These are phyloP conservation scores for Galemys pyrenaicus DNA, from an alignment of 2,113 vertebrate genomes.

Conservation along the genomic window DNA sequence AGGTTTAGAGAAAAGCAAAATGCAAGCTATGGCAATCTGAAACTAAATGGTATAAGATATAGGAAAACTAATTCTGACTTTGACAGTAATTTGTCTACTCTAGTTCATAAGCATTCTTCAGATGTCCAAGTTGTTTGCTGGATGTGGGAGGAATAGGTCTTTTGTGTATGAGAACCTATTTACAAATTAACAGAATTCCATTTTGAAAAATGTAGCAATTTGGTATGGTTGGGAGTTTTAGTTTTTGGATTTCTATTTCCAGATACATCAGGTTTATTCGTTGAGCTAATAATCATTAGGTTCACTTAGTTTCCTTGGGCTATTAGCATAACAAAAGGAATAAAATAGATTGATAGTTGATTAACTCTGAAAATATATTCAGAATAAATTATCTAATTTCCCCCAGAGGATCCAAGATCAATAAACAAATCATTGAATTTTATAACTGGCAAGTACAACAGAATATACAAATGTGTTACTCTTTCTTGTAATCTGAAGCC, in stretches of 20 bases:
- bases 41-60: neutral
- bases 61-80: neutral
- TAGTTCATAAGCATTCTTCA: neutral
- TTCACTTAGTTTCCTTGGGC: neutral
- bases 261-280: neutral
- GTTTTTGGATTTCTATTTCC: neutral
- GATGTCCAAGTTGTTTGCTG: neutral
- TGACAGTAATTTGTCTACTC: neutral
- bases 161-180: neutral
- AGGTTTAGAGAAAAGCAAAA: slow-evolving; percentile 7
- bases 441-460: neutral
- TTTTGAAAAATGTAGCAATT: neutral
- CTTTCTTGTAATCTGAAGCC: neutral
- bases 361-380: slow-evolving; percentile 14
- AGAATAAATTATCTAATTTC: slow-evolving; percentile 42
- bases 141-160: neutral
- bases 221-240: neutral
- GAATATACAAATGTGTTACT: neutral
- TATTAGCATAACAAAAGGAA: neutral
- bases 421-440: neutral
- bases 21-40: neutral
- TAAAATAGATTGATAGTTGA: neutral
- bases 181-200: neutral
- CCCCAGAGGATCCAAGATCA: neutral
- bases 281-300: neutral